Evolutionary conservation across 2,888 invertebrate species (phyloP), one percentile per base, ranked within the genome.

Genomic region (Nephrotoma guestfalica): DNA sequence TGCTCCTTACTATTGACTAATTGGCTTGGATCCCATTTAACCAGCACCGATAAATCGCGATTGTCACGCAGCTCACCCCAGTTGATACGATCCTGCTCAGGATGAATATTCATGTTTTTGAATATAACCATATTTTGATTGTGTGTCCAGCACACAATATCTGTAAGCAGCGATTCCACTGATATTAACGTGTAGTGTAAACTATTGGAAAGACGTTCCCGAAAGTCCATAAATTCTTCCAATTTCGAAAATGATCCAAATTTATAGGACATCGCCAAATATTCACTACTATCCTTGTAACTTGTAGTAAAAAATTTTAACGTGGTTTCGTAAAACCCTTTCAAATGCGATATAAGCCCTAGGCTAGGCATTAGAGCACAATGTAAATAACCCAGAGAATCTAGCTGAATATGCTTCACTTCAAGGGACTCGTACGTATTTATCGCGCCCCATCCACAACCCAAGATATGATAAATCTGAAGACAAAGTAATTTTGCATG

Each of bases 191-290:
- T 94, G 90, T 94, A 95, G 92, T 98, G 96, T 87, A 96, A 92
- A 88, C 98, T 98, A 89, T 95, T 95, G 89, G 95, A 95, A 87
- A 98, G 92, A 86, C 96, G 93, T 89, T 95, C 95, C 89, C 96
- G 94, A 91, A 98, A 96, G 89, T 95, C 94, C 89, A 96, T 94
- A 90, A 99, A 96, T 91, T 98, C 98, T 88, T 96, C 94, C 88
- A 98, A 94, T 93, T 98, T 98, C 88, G 95, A 94, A 92, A 98
- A 98, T 84, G 98, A 97, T 11, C 98, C 98, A 91, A 95, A 98
- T 90, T 98, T 98, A 92, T 98, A 98, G 7, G 97, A 96, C 89
- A 96, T 95, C 41, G 97, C 96, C 86, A 98, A 93, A 90, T 97
- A 97, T 91, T 98, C 98, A 86, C 97, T 94, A 89, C 97, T 96